Conservation (phyloP, 2,797 vertebrate species). For the Pseudomugil gertrudae region DNA sequence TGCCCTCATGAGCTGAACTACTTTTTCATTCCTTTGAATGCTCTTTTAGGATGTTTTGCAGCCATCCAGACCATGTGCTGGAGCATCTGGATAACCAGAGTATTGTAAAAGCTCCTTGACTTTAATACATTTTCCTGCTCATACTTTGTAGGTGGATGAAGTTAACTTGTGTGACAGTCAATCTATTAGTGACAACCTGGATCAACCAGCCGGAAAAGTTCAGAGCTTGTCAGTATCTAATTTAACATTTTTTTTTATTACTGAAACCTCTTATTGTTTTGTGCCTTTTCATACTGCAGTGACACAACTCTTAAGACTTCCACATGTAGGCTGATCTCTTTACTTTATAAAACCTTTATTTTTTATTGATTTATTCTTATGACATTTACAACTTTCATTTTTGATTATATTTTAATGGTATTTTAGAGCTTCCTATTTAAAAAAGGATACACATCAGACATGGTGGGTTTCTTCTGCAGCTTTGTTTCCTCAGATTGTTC, state of each 20-base stretch:
- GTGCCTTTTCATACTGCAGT: slow-evolving; percentile 1
- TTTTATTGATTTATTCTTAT: no score
- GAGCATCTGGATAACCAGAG: slow-evolving; percentile 12
- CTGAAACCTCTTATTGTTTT: neutral
- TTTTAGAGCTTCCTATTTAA: neutral
- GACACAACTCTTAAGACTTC: neutral
- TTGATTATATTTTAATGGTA: no score
- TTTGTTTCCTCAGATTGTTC: neutral
- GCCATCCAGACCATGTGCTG: neutral
- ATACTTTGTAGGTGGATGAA: slow-evolving; percentile 3
- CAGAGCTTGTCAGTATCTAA: neutral
- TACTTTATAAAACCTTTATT: no score
- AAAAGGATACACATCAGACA: neutral
- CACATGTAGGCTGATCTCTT: neutral
- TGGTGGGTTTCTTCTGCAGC: neutral
- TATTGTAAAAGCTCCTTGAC: neutral
- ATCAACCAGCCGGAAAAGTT: slow-evolving; percentile 8
- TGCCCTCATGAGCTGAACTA: no score
- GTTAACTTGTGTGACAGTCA: slow-evolving; percentile 3
- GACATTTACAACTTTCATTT: no score
- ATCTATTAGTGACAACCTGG: slow-evolving; percentile 19
- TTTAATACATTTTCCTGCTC: neutral
- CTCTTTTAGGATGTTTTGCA: slow-evolving; percentile 9
- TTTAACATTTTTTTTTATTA: neutral
- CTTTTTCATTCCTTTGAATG: slow-evolving; percentile 12